Evolutionary conservation across 2,113 vertebrate species (phyloP), one percentile per base, ranked within the genome.

Genomic region (Copsychus sechellarum): DNA sequence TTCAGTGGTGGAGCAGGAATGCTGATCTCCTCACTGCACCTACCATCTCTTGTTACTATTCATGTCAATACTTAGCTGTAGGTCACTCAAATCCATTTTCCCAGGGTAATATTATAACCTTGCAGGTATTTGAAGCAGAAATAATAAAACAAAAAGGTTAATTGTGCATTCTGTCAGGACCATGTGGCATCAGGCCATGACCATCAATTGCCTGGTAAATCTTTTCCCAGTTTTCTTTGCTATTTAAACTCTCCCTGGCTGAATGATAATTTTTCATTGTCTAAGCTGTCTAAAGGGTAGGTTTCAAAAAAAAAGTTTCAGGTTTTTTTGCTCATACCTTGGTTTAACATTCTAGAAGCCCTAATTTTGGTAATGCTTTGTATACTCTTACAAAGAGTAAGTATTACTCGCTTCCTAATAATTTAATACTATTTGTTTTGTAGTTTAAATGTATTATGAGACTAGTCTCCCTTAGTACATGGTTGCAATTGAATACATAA

Each of bases 71-170:
- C 74, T 81, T 92, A 86, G 58, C 92, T 6, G 3, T 58, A 94
- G 91, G 90, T 95, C 90, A 95, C 81, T 91, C 91, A 92, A 67
- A 97, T 93, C 88, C 87, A 77, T 92, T 96, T 93, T 95, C 92
- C 78, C 56, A 51, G 71, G 66, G 73, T 80, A 97, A 95, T 69
- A 86, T 70, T 80, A 92, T 86, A 96, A 93, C 89, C 82, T 90
- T 94, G 81, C n/a, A 96, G 81, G 69, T 86, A 96, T 73, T 40
- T 91, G 81, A 96, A 95, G 78, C 54, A 90, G 86, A 60, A 60
- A 50, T 93, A 88, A 89, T 94, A 95, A 90, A 91, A 93, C 97
- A 98, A 98, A 98, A 98, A 97, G 88, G 91, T 97, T 97, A 97
- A 96, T 97, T 98, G 96, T 98, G 81, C 57, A 91, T 86, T 95